Base-by-base conservation (phyloP, 1,140 invertebrate genomes). In the Atopsyche davidsoni region DNA sequence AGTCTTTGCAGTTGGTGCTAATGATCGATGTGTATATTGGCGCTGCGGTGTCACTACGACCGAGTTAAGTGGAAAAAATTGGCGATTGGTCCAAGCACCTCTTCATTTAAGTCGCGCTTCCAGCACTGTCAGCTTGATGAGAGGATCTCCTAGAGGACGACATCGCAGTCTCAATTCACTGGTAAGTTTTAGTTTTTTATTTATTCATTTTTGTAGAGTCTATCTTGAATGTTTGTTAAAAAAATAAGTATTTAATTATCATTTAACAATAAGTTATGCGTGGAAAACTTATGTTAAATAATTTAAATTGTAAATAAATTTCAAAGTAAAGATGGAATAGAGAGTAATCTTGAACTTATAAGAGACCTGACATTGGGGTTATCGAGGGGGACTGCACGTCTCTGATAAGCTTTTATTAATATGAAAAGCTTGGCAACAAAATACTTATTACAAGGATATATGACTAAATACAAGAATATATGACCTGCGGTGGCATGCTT, bases 21-120 rank as follows among this genome's bases (percentile, higher is more conserved):
- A 41, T 79, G 85, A 92, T 66, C 76, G 85, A 55, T 73, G 78
- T 56, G 70, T 94, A 25, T 89, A 91, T 64, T 85, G 87, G 69
- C 74, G 92, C 19, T 85, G 78, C 47, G 89, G 88, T 7, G 83
- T 95, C 1, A 82, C 78, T 14, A 64, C 76, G 2, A 76, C 79
- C 2, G 89, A 94, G 69, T 75, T 87, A 35, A 90, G 87, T 35
- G 92, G 92, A 1, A 90, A 91, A 66, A 83, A 86, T 55, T 95
- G 92, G 92, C 78, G 82, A 59, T 68, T 78, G 42, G 73, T 90
- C 25, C 81, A 86, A 62, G 84, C 83, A 13, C 80, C 86, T 22
- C 76, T 87, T 64, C 85, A 89, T 69, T 70, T 89, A 16, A 89
- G 86, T 62, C 75, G 86, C 56, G 84, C 85, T 34, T 86, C 84